A percentile compares a stretch with the other conserved stretches of the same genome.
Evolutionary conservation across 2,888 invertebrate species (phyloP).

Genomic region (Baronia brevicornis): DNA sequence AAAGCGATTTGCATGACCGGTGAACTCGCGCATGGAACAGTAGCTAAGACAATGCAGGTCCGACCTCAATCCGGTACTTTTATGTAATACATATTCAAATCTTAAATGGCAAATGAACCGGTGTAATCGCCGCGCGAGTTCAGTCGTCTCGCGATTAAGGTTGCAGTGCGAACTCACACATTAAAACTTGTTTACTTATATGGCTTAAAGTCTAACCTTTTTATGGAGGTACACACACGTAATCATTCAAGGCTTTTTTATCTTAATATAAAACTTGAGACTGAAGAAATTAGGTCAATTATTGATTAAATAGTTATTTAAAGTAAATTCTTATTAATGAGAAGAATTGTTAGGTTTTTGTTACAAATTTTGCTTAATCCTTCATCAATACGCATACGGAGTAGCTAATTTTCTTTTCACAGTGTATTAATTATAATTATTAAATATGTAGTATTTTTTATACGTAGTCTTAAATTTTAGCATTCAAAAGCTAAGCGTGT

Average conservation of each 20-base stretch:
- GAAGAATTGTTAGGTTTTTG: slow-evolving; percentile 12
- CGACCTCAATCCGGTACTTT: slow-evolving; percentile 31
- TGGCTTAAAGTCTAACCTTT: slow-evolving; percentile 52
- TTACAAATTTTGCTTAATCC: background rate
- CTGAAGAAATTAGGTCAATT: slow-evolving; percentile 34
- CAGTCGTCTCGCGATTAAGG: slow-evolving; percentile 49
- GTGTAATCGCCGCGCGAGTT: slow-evolving; percentile 32
- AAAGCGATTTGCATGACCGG: slow-evolving; percentile 41
- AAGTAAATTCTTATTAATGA: slow-evolving; percentile 13
- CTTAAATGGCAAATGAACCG: slow-evolving; percentile 33
- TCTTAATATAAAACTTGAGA: slow-evolving; percentile 27
- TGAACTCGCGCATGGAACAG: slow-evolving; percentile 29
- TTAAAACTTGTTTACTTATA: slow-evolving; percentile 68
- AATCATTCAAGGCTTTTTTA: slow-evolving; percentile 56
- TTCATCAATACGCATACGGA: too few species aligned
- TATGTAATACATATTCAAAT: slow-evolving; percentile 38
- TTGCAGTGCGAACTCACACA: slow-evolving; percentile 59
- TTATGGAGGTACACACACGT: slow-evolving; percentile 53
- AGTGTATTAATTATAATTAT: too few species aligned
- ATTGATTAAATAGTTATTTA: slow-evolving; percentile 21
- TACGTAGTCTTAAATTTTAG: too few species aligned
- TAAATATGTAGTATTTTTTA: too few species aligned
- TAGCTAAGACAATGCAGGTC: slow-evolving; percentile 18
- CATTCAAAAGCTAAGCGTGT: too few species aligned
- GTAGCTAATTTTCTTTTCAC: too few species aligned